These are phyloP conservation scores for Chymomyza caudatula DNA, from an alignment of 2,888 invertebrate genomes.

Conservation along the genomic window DNA sequence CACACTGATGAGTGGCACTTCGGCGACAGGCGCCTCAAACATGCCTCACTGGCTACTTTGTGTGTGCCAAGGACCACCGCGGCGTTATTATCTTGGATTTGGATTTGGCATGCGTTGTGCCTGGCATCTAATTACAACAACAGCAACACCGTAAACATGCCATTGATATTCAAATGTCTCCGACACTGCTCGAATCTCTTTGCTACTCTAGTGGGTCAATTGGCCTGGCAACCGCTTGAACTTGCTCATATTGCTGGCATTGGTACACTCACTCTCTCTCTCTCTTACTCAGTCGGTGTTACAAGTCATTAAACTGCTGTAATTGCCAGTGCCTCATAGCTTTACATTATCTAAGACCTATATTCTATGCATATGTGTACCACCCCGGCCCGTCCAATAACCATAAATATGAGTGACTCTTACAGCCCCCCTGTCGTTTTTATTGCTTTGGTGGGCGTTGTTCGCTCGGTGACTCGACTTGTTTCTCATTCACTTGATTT, in stretches of 20 bases:
- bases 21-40: conserved; percentile 17
- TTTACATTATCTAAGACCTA: neutral
- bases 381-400: conserved; percentile 47
- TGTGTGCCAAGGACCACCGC: conserved; percentile 52
- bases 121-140: conserved; percentile 65
- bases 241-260: conserved; percentile 20
- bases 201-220: conserved; percentile 15
- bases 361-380: neutral
- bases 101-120: conserved; percentile 60
- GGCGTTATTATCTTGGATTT: conserved; percentile 66
- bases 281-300: conserved; percentile 22
- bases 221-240: conserved; percentile 36
- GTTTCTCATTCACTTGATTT: conserved; percentile 55
- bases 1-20: conserved; percentile 65
- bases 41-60: conserved; percentile 30
- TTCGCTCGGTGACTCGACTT: neutral
- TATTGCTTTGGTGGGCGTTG: conserved; percentile 44
- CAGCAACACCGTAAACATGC: conserved; percentile 24
- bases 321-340: conserved; percentile 44
- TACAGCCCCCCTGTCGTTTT: conserved; percentile 45
- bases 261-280: conserved; percentile 29
- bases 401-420: conserved; percentile 51
- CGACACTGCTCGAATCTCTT: conserved; percentile 51
- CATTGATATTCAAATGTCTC: conserved; percentile 48
- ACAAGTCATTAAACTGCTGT: conserved; percentile 69